Conservation (phyloP, 1,140 invertebrate species). For the Chironomus striatipennis region DNA sequence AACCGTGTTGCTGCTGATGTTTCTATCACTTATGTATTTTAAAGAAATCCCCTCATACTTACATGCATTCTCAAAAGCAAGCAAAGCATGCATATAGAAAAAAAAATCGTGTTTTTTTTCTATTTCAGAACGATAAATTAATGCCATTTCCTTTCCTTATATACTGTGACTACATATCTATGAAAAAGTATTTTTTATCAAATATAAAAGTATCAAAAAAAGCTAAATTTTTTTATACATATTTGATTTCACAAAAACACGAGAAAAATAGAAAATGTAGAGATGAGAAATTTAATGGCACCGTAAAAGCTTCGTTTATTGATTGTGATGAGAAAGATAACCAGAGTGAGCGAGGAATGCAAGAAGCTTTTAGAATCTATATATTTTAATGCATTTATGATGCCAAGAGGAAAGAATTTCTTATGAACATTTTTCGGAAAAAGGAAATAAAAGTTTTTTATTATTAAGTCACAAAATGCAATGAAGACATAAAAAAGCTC, state of each 20-base stretch:
- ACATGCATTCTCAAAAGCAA: too few relatives aligned
- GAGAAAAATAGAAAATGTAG: neutral
- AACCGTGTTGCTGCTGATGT: neutral
- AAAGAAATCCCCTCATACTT: too few relatives aligned
- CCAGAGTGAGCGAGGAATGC: neutral
- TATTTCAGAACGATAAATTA: neutral
- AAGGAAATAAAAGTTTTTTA: too few relatives aligned
- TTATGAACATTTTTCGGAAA: too few relatives aligned
- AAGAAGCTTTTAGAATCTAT: too few relatives aligned
- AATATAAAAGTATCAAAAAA: neutral
- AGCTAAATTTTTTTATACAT: neutral
- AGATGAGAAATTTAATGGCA: neutral
- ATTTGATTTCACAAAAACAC: neutral
- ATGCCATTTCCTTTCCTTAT: neutral
- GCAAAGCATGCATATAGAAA: too few relatives aligned
- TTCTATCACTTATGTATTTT: neutral
- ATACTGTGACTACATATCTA: neutral
- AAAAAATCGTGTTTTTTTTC: too few relatives aligned
- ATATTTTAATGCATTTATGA: too few relatives aligned
- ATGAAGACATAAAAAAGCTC: too few relatives aligned
- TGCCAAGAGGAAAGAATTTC: too few relatives aligned
- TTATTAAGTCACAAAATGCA: too few relatives aligned
- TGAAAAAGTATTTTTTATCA: neutral
- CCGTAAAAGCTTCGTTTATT: neutral
- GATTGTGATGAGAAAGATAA: neutral